Evolutionary conservation across 2,113 vertebrate species (phyloP).

Genomic region (Ciconia maguari): DNA sequence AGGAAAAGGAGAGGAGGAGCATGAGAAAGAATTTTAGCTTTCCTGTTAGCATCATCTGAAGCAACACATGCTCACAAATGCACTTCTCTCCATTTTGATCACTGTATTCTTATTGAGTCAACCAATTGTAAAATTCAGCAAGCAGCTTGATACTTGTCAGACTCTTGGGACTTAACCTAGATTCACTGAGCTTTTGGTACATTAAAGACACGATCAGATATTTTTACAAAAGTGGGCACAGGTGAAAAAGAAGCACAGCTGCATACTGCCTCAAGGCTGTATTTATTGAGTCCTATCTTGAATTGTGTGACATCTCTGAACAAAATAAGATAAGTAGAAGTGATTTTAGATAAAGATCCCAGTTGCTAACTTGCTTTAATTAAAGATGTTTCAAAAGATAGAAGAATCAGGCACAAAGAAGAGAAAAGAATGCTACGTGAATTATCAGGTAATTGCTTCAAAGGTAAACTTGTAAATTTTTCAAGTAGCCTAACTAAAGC

Average conservation of each 20-base stretch:
- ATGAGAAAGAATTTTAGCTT: background rate
- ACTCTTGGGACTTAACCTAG: background rate
- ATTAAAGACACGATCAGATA: background rate
- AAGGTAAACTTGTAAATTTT: background rate
- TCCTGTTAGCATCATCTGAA: background rate
- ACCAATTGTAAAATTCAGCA: background rate
- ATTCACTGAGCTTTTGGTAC: background rate
- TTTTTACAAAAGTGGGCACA: background rate
- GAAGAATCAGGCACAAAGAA: background rate
- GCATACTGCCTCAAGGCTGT: background rate
- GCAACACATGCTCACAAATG: background rate
- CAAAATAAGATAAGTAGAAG: background rate
- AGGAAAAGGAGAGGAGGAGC: background rate
- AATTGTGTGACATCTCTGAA: background rate
- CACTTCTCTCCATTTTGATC: background rate
- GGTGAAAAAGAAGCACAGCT: background rate
- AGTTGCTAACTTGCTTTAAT: conserved; percentile 2
- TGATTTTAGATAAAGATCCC: conserved; percentile 31
- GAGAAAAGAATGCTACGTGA: background rate
- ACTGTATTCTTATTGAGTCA: background rate
- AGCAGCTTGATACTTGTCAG: background rate
- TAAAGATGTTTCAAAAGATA: conserved; percentile 40
- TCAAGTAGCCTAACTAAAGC: background rate
- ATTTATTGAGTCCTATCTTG: background rate
- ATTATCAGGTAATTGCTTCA: background rate